Evolutionary conservation across 2,888 invertebrate species (phyloP), one percentile per base, ranked within the genome.

Genomic region (Zaprionus bogoriensis): DNA sequence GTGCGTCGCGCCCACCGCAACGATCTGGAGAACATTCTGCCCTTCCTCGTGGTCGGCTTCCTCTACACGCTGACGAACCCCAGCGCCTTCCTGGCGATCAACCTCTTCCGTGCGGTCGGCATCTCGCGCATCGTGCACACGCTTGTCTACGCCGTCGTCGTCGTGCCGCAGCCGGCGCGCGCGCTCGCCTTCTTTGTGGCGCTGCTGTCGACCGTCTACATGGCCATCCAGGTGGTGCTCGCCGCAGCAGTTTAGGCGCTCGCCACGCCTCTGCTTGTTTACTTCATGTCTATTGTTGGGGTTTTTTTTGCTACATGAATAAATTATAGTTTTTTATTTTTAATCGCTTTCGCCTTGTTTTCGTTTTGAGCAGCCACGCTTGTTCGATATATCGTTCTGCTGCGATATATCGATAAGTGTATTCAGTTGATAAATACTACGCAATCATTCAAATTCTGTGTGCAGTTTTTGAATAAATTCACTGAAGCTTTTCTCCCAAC

Each of bases 11-110:
- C 93, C 4, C 94, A 94, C 78, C 91, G 92, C 69, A 94, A 94
- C 78, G 94, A 94, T 85, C 76, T 94, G 74, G 93, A 94, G 86
- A 94, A 93, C 85, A 93, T 94, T 65, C 83, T 92, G 2, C 91
- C 92, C 4, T 94, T 93, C 84, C 90, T 93, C 25, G 71, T 92
- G 20, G 81, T 92, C 61, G 93, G 92, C 6, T 85, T 92, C 1
- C 88, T 93, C 9, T 94, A 93, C 84, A 89, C 92, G 0, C 67
- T 92, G 57, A 93, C 92, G 0, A 90, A 91, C 42, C 94, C 94
- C 4, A 76, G 83, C 20, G 78, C 89, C 3, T 87, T 74, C 54
- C 20, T 91, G 52, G 94, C 94, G 4, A 84, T 91, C 7, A 91
- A 91, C 61, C 87, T 93, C 28, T 93, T 93, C 91, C 91, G 93